Base-by-base conservation (phyloP, 2,888 invertebrate genomes). In the Thecophora atra region DNA sequence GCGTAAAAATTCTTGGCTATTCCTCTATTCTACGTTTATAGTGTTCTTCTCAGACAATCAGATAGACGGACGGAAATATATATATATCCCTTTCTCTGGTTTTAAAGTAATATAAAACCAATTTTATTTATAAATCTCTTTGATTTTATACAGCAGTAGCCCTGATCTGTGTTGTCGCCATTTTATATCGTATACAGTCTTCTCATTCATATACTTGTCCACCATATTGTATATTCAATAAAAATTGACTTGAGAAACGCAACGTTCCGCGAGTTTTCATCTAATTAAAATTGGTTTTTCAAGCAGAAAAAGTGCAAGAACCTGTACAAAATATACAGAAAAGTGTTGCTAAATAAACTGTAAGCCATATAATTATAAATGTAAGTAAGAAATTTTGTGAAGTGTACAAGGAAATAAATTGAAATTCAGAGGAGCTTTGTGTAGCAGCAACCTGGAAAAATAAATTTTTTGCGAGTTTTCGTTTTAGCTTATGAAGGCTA, bases 291-390 rank as follows among this genome's bases (percentile, higher is more conserved):
- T 42, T 70, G 11, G 70, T 69, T 60, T 75, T 75, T 65, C 72
- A 66, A 51, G 75, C 65, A 64, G 67, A 73, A 71, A 79, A 79
- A 78, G 79, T 78, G 80, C 6, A 67, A 58, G 1, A 72, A 77
- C 76, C 78, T 28, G 24, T 67, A 44, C 75, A 79, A 78, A 76
- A 75, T 78, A 77, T 76, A 60, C 37, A 21, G 13, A 74, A 78
- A 80, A 79, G 80, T 83, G 79, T 71, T 63, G 70, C 72, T 72
- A 44, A 74, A 80, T 76, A 77, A 79, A 82, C 83, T 79, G 76
- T 79, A 62, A 72, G 78, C 72, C 65, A 76, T 77, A 75, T 75
- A 70, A 78, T 78, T 71, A 71, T 77, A 76, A 76, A 72, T 66
- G 73, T 76, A 74, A 62, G 58, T 72, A 74, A 71, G 75, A 64